Base-by-base conservation (phyloP, 2,888 invertebrate genomes). In the Agriopis leucophaearia region DNA sequence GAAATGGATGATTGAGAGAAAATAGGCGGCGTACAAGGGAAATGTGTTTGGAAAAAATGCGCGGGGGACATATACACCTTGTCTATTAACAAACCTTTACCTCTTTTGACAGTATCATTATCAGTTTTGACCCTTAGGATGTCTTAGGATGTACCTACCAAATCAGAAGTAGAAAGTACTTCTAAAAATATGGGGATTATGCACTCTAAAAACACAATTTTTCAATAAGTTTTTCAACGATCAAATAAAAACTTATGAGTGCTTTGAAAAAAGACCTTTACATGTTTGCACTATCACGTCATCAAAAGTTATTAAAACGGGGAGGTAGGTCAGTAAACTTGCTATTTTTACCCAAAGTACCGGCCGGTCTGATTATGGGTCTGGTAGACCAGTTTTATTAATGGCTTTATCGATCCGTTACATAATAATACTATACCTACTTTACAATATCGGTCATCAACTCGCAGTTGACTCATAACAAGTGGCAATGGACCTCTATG, bases 321-420 rank as follows among this genome's bases (percentile, higher is more conserved):
- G 4, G n/a, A 15, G 50, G 47, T 58, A 69, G 66, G 71, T 69
- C 65, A 71, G 65, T 70, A 63, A 71, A 61, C 69, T 40, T 27
- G 54, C 59, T 66, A 66, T 70, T 66, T 65, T 56, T 65, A 65
- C 47, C 35, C 12, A 40, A 60, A 61, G 36, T 40, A 54, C 38
- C 59, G 15, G 60, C 44, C 42, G 61, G 59, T 60, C 63, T 52
- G 63, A 67, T 68, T 55, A 57, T 62, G 54, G 15, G 64, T 27
- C 13, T 58, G 52, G 55, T 59, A 66, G 55, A 73, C 74, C 64
- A 13, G 74, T 71, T 73, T 66, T 63, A 9, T 64, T 65, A 67
- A 71, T 71, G 60, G 15, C 55, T 62, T 66, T 51, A 70, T 73
- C 60, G 66, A 66, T 67, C 64, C 45, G 35, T 69, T 64, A 64